phyloP scores from a whole-genome alignment of 2,888 invertebrate genomes.

The Lasioglossum leucozonium region DNA sequence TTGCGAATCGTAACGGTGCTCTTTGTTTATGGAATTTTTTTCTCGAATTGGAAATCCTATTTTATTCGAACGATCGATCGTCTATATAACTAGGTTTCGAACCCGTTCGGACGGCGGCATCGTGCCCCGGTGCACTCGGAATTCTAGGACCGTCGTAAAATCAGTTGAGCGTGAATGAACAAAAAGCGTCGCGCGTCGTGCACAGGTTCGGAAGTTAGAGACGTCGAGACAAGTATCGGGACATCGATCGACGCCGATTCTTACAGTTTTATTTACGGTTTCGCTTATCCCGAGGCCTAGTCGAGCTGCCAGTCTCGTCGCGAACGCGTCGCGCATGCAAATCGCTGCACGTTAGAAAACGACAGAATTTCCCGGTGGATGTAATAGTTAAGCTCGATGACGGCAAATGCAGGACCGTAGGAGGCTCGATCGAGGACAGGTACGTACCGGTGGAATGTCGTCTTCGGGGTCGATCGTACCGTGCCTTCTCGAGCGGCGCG shows the following conservation, averaged over 20 bases:
- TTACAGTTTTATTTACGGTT: not conserved
- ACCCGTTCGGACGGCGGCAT: not conserved
- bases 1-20: not conserved
- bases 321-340: not conserved
- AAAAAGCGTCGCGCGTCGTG: not conserved
- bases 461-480: conserved; percentile 72
- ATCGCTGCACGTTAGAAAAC: not conserved
- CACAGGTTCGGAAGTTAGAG: not conserved
- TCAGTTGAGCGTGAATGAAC: not conserved
- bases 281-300: not conserved
- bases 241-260: conserved; percentile 5
- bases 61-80: not conserved
- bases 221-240: not conserved
- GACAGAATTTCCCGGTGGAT: not conserved
- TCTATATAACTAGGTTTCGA: not conserved
- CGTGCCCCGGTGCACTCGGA: not conserved
- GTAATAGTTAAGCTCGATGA: conserved; percentile 71
- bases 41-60: not conserved
- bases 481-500: conserved; percentile 65
- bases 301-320: not conserved
- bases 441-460: conserved; percentile 80
- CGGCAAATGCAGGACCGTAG: conserved; percentile 76
- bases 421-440: conserved; percentile 80
- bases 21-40: not conserved
- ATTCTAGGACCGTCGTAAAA: not conserved